Conservation (phyloP, 2,888 invertebrate species). For the Temnothorax unifasciatus region DNA sequence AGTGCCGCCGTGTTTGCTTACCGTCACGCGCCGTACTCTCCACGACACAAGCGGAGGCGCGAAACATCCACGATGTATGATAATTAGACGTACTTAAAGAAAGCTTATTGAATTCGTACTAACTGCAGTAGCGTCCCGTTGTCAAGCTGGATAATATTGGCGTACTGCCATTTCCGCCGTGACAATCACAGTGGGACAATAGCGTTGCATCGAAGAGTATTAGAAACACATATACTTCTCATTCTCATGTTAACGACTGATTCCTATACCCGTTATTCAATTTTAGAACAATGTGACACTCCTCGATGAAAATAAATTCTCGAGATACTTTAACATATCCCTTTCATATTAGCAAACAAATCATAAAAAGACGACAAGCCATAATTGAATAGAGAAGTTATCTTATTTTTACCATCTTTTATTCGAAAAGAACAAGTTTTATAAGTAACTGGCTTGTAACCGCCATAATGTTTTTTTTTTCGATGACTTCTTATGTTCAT, state of each 20-base stretch:
- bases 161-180: slow-evolving; percentile 9
- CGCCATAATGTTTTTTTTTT: not conserved
- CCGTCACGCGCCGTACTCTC: slow-evolving; percentile 4
- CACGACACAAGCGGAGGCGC: not conserved
- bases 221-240: not conserved
- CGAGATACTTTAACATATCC: not conserved
- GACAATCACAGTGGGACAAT: slow-evolving; percentile 26
- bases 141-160: not conserved
- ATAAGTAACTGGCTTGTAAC: not conserved
- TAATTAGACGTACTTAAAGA: slow-evolving; percentile 37
- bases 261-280: not conserved
- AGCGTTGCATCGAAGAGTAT: not conserved
- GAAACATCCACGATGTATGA: slow-evolving; percentile 20
- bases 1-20: slow-evolving; percentile 26
- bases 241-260: slow-evolving; percentile 35
- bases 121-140: slow-evolving; percentile 10
- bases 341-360: not conserved
- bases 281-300: not conserved
- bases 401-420: not conserved
- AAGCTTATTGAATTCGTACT: slow-evolving; percentile 28
- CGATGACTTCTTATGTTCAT: not conserved
- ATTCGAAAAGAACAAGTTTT: not conserved
- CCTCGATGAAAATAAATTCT: slow-evolving; percentile 21
- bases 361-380: not conserved
- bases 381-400: not conserved